A percentile compares a stretch with the other conserved stretches of the same genome.
Conservation (phyloP, 2,113 vertebrate genomes). For the Elachura formosa region DNA sequence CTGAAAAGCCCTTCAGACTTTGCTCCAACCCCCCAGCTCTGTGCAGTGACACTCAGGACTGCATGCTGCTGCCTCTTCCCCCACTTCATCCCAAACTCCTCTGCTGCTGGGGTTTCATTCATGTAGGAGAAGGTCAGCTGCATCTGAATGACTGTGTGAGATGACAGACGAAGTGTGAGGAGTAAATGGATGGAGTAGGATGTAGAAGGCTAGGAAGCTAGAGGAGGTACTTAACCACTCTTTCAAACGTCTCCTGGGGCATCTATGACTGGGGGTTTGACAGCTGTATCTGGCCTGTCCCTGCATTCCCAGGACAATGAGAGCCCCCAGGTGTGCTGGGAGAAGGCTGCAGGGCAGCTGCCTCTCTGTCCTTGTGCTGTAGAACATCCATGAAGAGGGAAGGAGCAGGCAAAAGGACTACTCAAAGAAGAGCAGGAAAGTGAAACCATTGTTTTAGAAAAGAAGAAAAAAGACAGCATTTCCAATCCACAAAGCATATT, state of each 20-base stretch:
- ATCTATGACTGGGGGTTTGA: background rate
- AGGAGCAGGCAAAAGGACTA: background rate
- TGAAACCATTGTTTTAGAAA: background rate
- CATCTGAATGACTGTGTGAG: background rate
- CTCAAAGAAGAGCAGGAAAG: background rate
- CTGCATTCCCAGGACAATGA: background rate
- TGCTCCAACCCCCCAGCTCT: background rate
- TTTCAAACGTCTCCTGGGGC: background rate
- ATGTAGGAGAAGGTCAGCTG: fast-evolving
- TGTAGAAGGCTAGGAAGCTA: background rate
- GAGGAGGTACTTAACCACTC: background rate
- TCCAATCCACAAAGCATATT: conserved; percentile 38
- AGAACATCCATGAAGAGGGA: background rate
- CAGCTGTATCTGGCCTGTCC: background rate
- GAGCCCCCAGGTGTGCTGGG: fast-evolving
- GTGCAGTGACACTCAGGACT: background rate
- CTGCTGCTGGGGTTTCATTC: background rate
- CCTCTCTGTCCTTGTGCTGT: background rate
- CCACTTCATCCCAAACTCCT: background rate
- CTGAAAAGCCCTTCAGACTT: conserved; percentile 6
- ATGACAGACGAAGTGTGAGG: background rate
- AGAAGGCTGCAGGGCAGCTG: background rate
- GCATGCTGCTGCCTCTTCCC: background rate
- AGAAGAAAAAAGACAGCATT: background rate
- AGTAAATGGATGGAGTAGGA: background rate